These are phyloP conservation scores for Zoanthus sansibaricus DNA, from an alignment of 92 coral and sea anemone species.

Conservation along the genomic window DNA sequence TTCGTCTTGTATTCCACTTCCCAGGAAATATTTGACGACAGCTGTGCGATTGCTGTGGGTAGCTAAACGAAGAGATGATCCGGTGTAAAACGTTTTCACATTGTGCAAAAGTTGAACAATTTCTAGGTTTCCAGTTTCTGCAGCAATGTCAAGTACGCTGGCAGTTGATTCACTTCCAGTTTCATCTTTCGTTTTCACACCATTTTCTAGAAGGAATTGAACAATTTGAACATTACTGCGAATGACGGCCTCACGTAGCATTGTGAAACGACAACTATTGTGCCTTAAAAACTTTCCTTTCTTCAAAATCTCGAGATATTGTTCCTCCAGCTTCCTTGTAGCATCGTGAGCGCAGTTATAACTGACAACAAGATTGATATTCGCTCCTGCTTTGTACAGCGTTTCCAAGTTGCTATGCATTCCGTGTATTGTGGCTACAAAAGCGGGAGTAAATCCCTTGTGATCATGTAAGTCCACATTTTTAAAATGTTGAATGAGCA, in stretches of 20 bases:
- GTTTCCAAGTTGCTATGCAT: conserved; percentile 15
- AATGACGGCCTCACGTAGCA: conserved; percentile 56
- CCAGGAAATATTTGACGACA: conserved; percentile 16
- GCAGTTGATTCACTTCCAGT: background rate
- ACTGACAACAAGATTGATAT: conserved; percentile 44
- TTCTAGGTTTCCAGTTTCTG: conserved; percentile 3
- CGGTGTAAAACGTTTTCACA: background rate
- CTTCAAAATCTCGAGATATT: conserved; percentile 3
- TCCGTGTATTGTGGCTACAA: conserved; percentile 50
- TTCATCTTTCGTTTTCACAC: background rate
- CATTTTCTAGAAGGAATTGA: conserved; percentile 43
- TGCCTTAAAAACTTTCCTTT: conserved; percentile 40
- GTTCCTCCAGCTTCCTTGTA: conserved; percentile 10
- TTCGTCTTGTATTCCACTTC: conserved; percentile 23
- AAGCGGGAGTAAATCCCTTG: conserved; percentile 52
- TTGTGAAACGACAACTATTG: conserved; percentile 35
- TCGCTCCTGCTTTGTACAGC: conserved; percentile 53
- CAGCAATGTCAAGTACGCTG: conserved; percentile 22
- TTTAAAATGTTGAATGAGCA: conserved; percentile 48
- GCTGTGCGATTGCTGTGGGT: conserved; percentile 11
- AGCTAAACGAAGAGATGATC: conserved; percentile 13
- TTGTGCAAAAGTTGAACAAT: conserved; percentile 15
- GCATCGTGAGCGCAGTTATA: background rate
- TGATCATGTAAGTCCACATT: conserved; percentile 39
- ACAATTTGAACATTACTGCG: conserved; percentile 44